These are phyloP conservation scores for Hydra vulgaris DNA, from an alignment of 30 jellyfish, hydroid and myxozoan species.

Conservation along the genomic window DNA sequence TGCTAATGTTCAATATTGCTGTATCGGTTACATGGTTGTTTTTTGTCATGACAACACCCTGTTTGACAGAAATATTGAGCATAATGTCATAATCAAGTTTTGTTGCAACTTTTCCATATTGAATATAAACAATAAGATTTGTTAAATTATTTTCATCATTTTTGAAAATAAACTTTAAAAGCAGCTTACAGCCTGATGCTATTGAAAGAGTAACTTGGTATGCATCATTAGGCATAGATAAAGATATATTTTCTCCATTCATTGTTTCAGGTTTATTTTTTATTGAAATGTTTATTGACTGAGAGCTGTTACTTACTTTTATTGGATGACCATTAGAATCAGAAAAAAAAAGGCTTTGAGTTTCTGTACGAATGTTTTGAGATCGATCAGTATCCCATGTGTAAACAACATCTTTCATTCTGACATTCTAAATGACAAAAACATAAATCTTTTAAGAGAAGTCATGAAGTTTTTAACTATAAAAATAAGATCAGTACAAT, in stretches of 20 bases:
- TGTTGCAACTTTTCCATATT: conserved; percentile 65
- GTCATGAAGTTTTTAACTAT: too few relatives aligned
- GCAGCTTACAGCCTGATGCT: neutral
- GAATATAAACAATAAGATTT: conserved; percentile 40
- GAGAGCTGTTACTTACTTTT: neutral
- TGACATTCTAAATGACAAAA: conserved; percentile 14
- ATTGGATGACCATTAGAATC: neutral
- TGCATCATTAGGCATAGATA: conserved; percentile 14
- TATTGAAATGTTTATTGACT: conserved; percentile 1
- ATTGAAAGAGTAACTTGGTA: neutral
- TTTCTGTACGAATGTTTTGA: neutral
- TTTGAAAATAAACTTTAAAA: conserved; percentile 17
- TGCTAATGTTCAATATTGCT: too few relatives aligned
- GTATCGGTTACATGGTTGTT: too few relatives aligned
- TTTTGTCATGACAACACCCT: neutral
- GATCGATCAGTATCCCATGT: conserved; percentile 9
- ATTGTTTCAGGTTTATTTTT: conserved; percentile 1
- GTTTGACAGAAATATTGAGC: neutral
- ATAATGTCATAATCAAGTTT: conserved; percentile 34
- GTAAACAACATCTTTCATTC: neutral
- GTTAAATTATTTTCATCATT: conserved; percentile 35
- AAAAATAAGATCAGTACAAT: too few relatives aligned
- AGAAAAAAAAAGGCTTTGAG: neutral
- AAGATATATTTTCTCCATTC: neutral
- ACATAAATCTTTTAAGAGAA: too few relatives aligned